A percentile compares a stretch with the other conserved stretches of the same genome.
These are phyloP conservation scores for Aptenodytes forsteri DNA, from an alignment of 2,113 vertebrate species.

Conservation along the genomic window DNA sequence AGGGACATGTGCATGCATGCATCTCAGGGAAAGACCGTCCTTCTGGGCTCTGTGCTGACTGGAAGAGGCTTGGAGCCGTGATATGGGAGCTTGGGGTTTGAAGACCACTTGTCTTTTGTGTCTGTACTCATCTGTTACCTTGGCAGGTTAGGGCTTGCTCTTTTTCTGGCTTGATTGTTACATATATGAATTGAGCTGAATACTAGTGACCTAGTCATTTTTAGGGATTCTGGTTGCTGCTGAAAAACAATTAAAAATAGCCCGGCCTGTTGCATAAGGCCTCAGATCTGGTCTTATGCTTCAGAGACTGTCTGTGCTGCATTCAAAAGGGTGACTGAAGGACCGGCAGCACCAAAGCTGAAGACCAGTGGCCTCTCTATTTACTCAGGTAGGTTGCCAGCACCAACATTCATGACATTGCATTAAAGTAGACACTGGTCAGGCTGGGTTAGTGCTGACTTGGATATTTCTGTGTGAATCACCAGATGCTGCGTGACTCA, in stretches of 20 bases:
- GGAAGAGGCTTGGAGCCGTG: background rate
- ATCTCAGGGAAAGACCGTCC: background rate
- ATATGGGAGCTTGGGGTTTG: background rate
- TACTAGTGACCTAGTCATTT: background rate
- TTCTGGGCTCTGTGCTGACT: background rate
- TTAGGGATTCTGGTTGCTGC: background rate
- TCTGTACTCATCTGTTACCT: background rate
- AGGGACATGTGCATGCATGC: accelerated
- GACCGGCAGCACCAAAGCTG: background rate
- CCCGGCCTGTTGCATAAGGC: background rate
- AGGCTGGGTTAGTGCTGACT: background rate
- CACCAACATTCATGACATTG: background rate
- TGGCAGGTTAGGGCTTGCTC: accelerated
- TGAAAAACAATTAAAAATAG: background rate
- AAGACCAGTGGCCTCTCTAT: accelerated
- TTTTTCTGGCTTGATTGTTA: background rate
- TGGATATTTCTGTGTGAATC: background rate
- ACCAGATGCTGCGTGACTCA: background rate
- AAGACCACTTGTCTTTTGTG: background rate
- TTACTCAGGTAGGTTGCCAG: background rate
- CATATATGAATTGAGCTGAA: background rate
- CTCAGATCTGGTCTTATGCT: background rate
- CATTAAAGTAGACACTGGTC: background rate
- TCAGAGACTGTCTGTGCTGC: background rate
- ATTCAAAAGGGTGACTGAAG: background rate